phyloP scores from a whole-genome alignment of 2,888 invertebrate species.

The Conops quadrifasciatus region DNA sequence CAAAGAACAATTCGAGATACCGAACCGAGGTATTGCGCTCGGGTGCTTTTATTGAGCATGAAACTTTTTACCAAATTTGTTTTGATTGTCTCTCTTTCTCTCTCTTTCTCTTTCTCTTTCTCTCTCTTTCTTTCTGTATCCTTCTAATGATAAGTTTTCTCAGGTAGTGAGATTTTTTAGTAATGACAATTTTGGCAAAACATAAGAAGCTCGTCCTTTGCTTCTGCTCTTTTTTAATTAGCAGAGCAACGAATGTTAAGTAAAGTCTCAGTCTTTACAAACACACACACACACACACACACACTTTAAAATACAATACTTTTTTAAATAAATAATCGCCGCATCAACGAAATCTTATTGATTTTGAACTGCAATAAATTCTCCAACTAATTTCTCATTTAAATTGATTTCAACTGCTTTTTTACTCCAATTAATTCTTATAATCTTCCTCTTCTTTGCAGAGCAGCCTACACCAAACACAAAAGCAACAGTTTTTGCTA shows the following conservation, averaged over 20 bases:
- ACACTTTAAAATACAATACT: too few species aligned
- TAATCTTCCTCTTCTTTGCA: constrained; percentile 36
- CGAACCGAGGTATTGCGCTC: not conserved
- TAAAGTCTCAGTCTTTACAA: too few species aligned
- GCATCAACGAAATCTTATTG: too few species aligned
- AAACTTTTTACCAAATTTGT: constrained; percentile 9
- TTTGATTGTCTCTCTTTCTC: not conserved
- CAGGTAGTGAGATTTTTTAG: too few species aligned
- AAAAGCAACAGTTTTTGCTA: constrained; percentile 9
- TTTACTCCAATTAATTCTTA: constrained; percentile 12
- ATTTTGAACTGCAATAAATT: too few species aligned
- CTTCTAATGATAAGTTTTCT: too few species aligned
- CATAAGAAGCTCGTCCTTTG: too few species aligned
- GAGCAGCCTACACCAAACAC: constrained; percentile 43
- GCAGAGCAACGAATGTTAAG: too few species aligned
- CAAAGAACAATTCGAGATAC: not conserved
- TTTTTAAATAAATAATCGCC: too few species aligned
- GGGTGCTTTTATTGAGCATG: not conserved
- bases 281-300: too few species aligned
- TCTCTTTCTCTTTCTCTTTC: constrained; percentile 1
- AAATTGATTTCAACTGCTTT: not conserved
- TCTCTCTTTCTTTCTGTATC: not conserved
- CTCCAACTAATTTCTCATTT: not conserved
- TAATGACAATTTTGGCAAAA: too few species aligned
- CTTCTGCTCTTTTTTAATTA: too few species aligned